Evolutionary conservation across 2,797 vertebrate genomes (phyloP).

Genomic region (Liparis tanakae): DNA sequence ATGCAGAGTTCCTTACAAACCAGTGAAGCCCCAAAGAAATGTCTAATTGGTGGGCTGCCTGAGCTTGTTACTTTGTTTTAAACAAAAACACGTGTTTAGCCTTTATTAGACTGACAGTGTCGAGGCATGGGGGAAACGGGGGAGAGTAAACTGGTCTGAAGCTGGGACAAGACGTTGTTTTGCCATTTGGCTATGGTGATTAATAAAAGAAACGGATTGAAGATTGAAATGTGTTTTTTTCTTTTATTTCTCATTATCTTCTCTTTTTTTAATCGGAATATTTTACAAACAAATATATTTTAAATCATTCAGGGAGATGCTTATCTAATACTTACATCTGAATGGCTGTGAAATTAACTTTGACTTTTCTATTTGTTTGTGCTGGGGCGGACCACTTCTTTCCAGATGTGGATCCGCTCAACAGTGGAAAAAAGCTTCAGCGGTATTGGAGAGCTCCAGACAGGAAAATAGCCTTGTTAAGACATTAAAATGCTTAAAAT

Average conservation of each 20-base stretch:
- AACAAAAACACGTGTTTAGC: no score
- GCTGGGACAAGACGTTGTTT: background rate
- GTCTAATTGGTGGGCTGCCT: background rate
- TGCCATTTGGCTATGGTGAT: background rate
- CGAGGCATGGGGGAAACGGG: background rate
- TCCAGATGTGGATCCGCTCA: constrained; percentile 67
- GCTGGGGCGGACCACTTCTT: constrained; percentile 27
- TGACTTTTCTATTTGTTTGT: constrained; percentile 35
- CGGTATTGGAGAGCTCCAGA: constrained; percentile 36
- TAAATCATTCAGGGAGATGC: constrained; percentile 3
- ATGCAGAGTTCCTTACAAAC: background rate
- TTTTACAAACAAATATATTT: constrained; percentile 1
- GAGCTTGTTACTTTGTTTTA: background rate
- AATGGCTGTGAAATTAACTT: constrained; percentile 44
- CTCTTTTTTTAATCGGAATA: background rate
- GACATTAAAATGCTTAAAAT: constrained; percentile 41
- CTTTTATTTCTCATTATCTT: background rate
- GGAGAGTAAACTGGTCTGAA: background rate
- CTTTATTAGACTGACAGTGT: no score
- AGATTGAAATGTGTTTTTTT: background rate
- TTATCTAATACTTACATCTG: constrained; percentile 23
- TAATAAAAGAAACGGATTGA: background rate
- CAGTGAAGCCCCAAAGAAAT: background rate
- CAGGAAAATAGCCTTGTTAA: constrained; percentile 55
- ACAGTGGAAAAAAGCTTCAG: constrained; percentile 58